Conservation (phyloP, 2,113 vertebrate genomes). For the Sarotherodon lohbergeri region DNA sequence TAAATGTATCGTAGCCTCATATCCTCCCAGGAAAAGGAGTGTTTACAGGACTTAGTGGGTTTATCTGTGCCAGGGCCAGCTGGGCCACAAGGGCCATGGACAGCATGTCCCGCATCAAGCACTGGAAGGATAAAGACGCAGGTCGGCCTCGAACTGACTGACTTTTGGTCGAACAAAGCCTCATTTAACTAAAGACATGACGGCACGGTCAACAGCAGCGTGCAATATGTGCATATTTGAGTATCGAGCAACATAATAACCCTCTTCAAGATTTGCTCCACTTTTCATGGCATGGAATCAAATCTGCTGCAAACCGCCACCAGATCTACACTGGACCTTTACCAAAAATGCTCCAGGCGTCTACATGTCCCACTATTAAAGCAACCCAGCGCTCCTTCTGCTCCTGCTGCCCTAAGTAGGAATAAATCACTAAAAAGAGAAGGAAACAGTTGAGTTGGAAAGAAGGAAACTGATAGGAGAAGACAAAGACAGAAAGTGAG, state of each 20-base stretch:
- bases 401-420: neutral
- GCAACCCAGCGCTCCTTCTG: conserved; percentile 1
- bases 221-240: neutral
- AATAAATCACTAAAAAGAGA: neutral
- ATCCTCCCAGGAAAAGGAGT: conserved; percentile 63
- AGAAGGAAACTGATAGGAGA: neutral
- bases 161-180: neutral
- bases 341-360: conserved; percentile 39
- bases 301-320: conserved; percentile 11
- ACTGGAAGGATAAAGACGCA: neutral
- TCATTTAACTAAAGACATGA: neutral
- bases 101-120: conserved; percentile 6
- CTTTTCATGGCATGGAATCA: neutral
- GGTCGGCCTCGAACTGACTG: neutral
- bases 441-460: neutral
- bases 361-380: conserved; percentile 37
- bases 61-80: conserved; percentile 48
- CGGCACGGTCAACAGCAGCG: neutral
- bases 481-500: neutral
- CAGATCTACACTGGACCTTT: conserved; percentile 29
- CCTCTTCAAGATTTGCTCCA: neutral
- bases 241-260: neutral
- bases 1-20: conserved; percentile 54
- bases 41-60: conserved; percentile 44
- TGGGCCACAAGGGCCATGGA: conserved; percentile 35